Conservation (phyloP, 1,140 invertebrate genomes). For the Conus ventricosus region DNA sequence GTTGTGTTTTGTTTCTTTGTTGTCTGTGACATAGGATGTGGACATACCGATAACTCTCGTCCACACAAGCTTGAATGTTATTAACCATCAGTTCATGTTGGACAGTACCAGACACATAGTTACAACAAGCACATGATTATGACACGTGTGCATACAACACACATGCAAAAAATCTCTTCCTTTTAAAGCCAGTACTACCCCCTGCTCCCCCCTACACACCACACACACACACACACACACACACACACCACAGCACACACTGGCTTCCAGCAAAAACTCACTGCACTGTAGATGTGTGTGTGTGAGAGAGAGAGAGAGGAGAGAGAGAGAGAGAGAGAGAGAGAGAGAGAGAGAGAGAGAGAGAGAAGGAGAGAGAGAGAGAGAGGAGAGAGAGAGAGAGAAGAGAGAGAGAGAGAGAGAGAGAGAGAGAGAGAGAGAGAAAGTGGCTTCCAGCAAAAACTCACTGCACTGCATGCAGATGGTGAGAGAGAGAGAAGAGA, state of each 20-base stretch:
- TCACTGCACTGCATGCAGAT: no score
- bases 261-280: not conserved
- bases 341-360: not conserved
- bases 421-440: not conserved
- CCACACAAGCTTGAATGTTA: not conserved
- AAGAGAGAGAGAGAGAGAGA: not conserved
- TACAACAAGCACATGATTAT: not conserved
- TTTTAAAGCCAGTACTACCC: not conserved
- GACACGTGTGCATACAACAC: not conserved
- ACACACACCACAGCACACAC: conserved; percentile 5
- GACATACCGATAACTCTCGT: no score
- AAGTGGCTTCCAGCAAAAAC: not conserved
- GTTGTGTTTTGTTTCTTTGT: not conserved
- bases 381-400: not conserved
- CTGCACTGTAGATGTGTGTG: not conserved
- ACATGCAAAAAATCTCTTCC: not conserved
- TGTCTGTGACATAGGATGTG: not conserved
- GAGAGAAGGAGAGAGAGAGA: not conserved
- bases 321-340: not conserved
- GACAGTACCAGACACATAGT: not conserved
- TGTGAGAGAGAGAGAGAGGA: not conserved
- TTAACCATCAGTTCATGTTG: not conserved
- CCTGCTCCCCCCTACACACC: not conserved
- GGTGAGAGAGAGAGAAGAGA: no score
- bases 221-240: conserved; percentile 13